These are phyloP conservation scores for Stomatorhinus ivindoensis DNA, from an alignment of 2,113 vertebrate species.

Conservation along the genomic window DNA sequence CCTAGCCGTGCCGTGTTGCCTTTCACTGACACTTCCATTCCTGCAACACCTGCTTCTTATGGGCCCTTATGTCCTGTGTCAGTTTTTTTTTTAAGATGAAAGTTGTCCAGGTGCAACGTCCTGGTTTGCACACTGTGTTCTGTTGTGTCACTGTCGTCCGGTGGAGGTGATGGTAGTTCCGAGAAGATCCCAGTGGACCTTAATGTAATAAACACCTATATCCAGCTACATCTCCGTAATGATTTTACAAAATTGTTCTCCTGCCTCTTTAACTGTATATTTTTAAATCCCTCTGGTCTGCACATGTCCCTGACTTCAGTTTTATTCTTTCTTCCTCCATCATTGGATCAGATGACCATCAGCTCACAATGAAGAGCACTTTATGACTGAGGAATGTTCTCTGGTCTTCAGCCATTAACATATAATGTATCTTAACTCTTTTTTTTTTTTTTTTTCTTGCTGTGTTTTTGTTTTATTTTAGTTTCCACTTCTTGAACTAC, in stretches of 20 bases:
- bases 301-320: not conserved
- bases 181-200: conserved; percentile 33
- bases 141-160: not conserved
- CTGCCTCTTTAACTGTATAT: not conserved
- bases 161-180: not conserved
- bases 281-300: not conserved
- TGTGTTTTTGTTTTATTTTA: not conserved
- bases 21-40: not conserved
- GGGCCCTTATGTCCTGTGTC: not conserved
- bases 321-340: not conserved
- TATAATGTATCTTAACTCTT: not conserved
- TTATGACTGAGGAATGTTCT: not conserved
- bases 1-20: not conserved
- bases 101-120: not conserved
- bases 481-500: not conserved
- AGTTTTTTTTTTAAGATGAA: not conserved
- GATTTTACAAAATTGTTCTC: conserved; percentile 35
- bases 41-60: not conserved
- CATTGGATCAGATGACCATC: not conserved
- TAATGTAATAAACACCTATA: conserved; percentile 22
- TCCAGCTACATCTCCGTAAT: conserved; percentile 36
- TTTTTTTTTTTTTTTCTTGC: not conserved
- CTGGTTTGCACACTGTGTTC: not conserved
- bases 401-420: not conserved
- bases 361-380: not conserved